Evolutionary conservation across 2,888 invertebrate genomes (phyloP).

Genomic region (Agrochola lychnidis): DNA sequence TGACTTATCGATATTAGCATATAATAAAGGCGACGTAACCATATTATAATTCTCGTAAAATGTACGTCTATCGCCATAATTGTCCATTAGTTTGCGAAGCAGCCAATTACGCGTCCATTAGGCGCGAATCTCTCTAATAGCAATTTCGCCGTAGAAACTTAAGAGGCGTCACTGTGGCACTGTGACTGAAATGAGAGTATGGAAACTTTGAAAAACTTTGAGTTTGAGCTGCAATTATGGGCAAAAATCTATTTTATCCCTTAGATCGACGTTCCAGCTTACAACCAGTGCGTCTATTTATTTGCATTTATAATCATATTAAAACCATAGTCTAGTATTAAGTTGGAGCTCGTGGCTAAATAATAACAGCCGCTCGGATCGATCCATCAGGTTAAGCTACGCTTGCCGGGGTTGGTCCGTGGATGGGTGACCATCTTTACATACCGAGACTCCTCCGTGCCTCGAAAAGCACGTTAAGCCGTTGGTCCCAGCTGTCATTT

Average conservation of each 20-base stretch:
- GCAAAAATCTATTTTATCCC: background rate
- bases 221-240: background rate
- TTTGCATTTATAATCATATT: background rate
- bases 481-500: no score
- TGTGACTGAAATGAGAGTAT: slow-evolving; percentile 36
- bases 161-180: slow-evolving; percentile 59
- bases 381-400: no score
- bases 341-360: no score
- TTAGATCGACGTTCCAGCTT: no score
- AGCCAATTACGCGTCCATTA: slow-evolving; percentile 89
- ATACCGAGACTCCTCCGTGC: no score
- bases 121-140: slow-evolving; percentile 88
- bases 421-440: no score
- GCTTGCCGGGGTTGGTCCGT: no score
- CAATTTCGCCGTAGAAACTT: slow-evolving; percentile 84
- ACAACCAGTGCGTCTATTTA: background rate
- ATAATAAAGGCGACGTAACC: slow-evolving; percentile 68
- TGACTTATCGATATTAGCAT: slow-evolving; percentile 44
- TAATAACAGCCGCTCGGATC: no score
- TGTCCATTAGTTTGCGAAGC: slow-evolving; percentile 89
- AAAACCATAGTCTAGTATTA: no score
- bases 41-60: slow-evolving; percentile 79
- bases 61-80: slow-evolving; percentile 82
- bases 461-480: no score
- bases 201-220: slow-evolving; percentile 14